Base-by-base conservation (phyloP, 2,888 invertebrate genomes). In the Lacanobia wlatinum region DNA sequence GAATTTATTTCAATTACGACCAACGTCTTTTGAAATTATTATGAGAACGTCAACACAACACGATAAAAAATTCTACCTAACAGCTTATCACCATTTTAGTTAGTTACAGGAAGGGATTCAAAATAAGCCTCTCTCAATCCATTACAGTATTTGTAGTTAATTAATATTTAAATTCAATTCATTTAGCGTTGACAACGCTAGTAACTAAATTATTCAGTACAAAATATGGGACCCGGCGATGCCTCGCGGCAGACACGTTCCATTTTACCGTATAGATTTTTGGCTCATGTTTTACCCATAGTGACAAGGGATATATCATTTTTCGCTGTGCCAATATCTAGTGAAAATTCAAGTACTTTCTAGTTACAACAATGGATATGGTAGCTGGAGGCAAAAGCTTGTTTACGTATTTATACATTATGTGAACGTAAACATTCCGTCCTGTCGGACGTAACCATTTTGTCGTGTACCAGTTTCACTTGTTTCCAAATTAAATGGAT, bases 141-240 rank as follows among this genome's bases (percentile, higher is more conserved):
- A 71, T 52, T 50, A 23, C 21, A 34, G 21, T 34, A 43, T 21
- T 5, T 21, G 28, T 60, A 58, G 52, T 60, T 65, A 48, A 66
- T 81, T 58, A 66, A 81, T 70, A 69, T 75, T 62, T 40, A 84
- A 43, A 69, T 58, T 38, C 76, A 67, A 81, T 81, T 72, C 62
- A 81, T 81, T 71, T 59, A 56, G 46, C 69, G 18, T 62, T 80
- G 76, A 63, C 58, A 68, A 9, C 55, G 65, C 14, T 63, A 52
- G 62, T 40, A 43, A 63, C 56, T 79, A 67, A 84, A 81, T 84
- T 60, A 81, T 84, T 81, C 69, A 76, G 58, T 21, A 53, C 48
- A 62, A 66, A 52, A 76, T 66, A 66, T 58, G 18, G 38, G 1
- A n/a, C 1, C 34, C 3, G 34, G 28, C 43, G 52, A 53, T 64